phyloP scores from a whole-genome alignment of 2,113 vertebrate species.

The Megatriorchis doriae region DNA sequence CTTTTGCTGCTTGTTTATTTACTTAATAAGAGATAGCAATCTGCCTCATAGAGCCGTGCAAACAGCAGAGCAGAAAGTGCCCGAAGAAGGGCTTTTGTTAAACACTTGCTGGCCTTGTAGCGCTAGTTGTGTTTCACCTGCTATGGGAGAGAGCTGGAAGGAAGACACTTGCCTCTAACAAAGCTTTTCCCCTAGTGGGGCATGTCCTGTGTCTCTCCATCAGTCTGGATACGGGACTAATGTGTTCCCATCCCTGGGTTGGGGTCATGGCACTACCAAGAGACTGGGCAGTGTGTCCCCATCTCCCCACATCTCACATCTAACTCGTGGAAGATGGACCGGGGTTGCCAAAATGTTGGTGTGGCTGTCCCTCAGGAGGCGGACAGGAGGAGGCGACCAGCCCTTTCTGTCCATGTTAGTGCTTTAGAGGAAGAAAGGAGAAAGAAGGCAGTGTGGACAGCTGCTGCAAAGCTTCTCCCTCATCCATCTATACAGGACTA shows the following conservation, averaged over 20 bases:
- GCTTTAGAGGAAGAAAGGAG: not conserved
- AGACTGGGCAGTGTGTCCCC: not conserved
- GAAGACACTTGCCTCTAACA: not conserved
- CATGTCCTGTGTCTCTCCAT: not conserved
- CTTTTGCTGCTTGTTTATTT: slow-evolving; percentile 55
- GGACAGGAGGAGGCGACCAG: not conserved
- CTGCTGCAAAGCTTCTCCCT: not conserved
- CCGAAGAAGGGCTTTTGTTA: not conserved
- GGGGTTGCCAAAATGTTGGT: not conserved
- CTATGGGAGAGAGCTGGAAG: not conserved
- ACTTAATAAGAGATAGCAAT: slow-evolving; percentile 51
- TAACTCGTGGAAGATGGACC: fast-evolving
- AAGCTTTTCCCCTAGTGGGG: not conserved
- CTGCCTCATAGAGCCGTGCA: not conserved
- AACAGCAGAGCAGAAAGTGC: not conserved
- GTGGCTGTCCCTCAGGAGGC: not conserved
- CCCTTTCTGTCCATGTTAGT: not conserved
- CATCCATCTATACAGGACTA: not conserved
- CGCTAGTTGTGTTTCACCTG: not conserved
- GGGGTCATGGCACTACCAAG: not conserved
- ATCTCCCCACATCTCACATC: not conserved
- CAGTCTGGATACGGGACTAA: not conserved
- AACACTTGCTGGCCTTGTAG: not conserved
- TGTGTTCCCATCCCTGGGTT: not conserved
- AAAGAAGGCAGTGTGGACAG: not conserved